Evolutionary conservation across 2,113 vertebrate species (phyloP).

Genomic region (Mirza zaza): DNA sequence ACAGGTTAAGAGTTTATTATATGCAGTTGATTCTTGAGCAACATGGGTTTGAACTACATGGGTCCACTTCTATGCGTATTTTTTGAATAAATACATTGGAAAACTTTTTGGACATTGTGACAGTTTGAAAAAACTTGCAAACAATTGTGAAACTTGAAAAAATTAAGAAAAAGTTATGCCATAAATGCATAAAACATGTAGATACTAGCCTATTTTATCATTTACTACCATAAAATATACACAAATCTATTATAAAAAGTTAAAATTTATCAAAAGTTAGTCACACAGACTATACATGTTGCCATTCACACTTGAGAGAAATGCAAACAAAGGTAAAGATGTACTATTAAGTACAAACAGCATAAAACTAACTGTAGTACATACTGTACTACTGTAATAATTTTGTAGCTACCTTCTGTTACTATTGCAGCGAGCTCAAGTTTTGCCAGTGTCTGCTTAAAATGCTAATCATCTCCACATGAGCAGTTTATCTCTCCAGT

Average conservation of each 20-base stretch:
- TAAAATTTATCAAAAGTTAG: not conserved
- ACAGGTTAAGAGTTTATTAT: not conserved
- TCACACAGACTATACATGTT: not conserved
- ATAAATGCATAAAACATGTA: not conserved
- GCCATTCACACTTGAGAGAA: not conserved
- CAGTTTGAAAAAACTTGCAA: not conserved
- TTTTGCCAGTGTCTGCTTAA: not conserved
- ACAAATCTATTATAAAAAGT: not conserved
- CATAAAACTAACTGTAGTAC: not conserved
- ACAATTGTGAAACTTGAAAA: not conserved
- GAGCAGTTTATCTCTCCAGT: not conserved
- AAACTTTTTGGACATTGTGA: not conserved
- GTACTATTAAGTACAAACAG: not conserved
- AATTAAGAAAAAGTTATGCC: not conserved
- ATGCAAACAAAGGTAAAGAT: not conserved
- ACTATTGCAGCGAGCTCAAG: not conserved
- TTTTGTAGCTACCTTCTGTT: not conserved
- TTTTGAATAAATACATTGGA: not conserved
- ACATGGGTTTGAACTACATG: not conserved
- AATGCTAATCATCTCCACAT: not conserved
- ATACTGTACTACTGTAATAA: not conserved
- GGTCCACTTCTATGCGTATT: not conserved
- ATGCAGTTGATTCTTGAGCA: not conserved
- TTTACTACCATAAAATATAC: not conserved
- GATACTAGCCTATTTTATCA: not conserved